These are phyloP conservation scores for Neolamprologus toae DNA, from an alignment of 2,113 vertebrate genomes.

Conservation along the genomic window DNA sequence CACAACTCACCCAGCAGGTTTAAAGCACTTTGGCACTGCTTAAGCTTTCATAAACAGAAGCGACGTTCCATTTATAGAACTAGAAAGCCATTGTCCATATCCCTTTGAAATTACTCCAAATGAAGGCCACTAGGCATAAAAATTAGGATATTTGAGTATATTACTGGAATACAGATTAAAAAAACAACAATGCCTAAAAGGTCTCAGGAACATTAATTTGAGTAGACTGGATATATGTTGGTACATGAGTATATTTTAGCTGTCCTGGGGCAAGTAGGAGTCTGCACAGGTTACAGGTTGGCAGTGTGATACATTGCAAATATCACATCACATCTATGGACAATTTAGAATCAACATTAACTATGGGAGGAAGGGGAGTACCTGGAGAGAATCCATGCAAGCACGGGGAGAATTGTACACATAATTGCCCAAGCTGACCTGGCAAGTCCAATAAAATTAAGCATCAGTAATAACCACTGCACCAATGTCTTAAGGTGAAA, in stretches of 20 bases:
- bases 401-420: accelerated
- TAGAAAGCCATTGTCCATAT: not conserved
- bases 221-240: not conserved
- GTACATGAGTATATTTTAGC: not conserved
- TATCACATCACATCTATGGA: not conserved
- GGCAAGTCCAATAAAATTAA: accelerated
- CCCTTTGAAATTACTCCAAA: not conserved
- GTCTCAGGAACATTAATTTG: not conserved
- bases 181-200: not conserved
- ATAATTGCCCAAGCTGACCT: not conserved
- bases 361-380: not conserved
- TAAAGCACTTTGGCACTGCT: not conserved
- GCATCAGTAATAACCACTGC: not conserved
- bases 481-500: not conserved
- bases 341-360: not conserved
- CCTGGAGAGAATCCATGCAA: not conserved
- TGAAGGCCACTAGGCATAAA: not conserved
- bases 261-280: not conserved
- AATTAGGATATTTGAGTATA: not conserved
- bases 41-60: not conserved
- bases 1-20: not conserved
- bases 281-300: not conserved
- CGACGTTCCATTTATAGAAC: accelerated
- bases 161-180: not conserved
- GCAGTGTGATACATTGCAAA: not conserved